A percentile compares a stretch with the other conserved stretches of the same genome.
Conservation (phyloP, 1,140 invertebrate species). For the Pristionchus pacificus region DNA sequence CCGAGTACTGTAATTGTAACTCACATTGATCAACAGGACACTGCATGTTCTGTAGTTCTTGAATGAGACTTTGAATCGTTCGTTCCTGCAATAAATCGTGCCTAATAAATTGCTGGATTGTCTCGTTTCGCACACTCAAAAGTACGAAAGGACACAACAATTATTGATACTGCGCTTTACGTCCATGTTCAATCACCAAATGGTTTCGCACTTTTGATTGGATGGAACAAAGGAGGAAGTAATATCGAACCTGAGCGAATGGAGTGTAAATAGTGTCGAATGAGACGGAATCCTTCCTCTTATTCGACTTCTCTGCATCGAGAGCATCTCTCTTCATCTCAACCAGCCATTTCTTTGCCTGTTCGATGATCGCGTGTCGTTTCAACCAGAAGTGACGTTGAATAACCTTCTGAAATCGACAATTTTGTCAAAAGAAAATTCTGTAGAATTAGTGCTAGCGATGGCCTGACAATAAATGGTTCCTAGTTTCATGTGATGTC, state of each 20-base stretch:
- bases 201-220: not conserved
- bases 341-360: conserved; percentile 82
- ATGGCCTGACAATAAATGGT: too few relatives aligned
- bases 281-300: conserved; percentile 32
- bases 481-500: too few relatives aligned
- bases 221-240: not conserved
- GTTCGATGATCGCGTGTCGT: conserved; percentile 79
- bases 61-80: conserved; percentile 25
- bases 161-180: not conserved
- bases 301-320: conserved; percentile 33
- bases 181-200: not conserved
- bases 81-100: conserved; percentile 39
- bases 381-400: conserved; percentile 91
- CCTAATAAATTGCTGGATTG: too few relatives aligned
- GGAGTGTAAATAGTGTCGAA: conserved; percentile 40
- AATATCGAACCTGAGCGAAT: conserved; percentile 19
- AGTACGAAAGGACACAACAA: too few relatives aligned
- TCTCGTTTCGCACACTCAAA: too few relatives aligned
- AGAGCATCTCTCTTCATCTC: conserved; percentile 65
- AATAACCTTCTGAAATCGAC: conserved; percentile 73
- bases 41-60: conserved; percentile 28
- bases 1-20: not conserved
- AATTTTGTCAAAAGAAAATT: too few relatives aligned
- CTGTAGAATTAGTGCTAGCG: too few relatives aligned
- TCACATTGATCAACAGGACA: conserved; percentile 29